phyloP scores from a whole-genome alignment of 1,140 invertebrate species.

The Solenopsis fugax region DNA sequence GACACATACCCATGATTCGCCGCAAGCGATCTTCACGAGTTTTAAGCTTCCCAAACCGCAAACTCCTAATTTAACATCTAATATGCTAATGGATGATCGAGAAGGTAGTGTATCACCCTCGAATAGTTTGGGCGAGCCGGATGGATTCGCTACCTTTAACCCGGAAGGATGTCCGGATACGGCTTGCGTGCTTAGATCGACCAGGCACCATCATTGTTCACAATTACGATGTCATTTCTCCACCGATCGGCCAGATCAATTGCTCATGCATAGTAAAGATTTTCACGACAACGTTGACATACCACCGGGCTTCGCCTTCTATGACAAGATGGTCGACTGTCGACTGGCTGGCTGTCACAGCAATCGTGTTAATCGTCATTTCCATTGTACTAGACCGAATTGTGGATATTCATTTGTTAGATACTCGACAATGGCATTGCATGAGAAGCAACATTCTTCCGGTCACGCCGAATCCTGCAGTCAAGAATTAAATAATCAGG shows the following conservation, averaged over 20 bases:
- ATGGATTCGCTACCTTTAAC: constrained; percentile 88
- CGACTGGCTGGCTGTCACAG: constrained; percentile 90
- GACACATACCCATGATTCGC: constrained; percentile 89
- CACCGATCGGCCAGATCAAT: constrained; percentile 89
- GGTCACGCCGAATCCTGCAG: constrained; percentile 65
- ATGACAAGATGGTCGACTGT: constrained; percentile 93
- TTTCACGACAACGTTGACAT: constrained; percentile 95
- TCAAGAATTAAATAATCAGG: constrained; percentile 72
- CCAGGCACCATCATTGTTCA: constrained; percentile 91
- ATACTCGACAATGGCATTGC: constrained; percentile 91
- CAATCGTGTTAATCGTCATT: constrained; percentile 91
- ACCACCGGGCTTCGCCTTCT: constrained; percentile 93
- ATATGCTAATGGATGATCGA: constrained; percentile 85
- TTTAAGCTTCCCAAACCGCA: constrained; percentile 95
- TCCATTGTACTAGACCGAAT: constrained; percentile 91
- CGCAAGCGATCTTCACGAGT: constrained; percentile 97
- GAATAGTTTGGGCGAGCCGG: constrained; percentile 82
- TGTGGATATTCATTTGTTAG: constrained; percentile 93
- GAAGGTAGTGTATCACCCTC: constrained; percentile 84
- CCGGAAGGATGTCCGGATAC: constrained; percentile 89
- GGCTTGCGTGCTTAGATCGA: constrained; percentile 88
- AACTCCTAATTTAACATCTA: constrained; percentile 82
- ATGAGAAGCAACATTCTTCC: constrained; percentile 89
- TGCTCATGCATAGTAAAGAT: constrained; percentile 92
- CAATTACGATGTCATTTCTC: constrained; percentile 90